Evolutionary conservation across 2,888 invertebrate genomes (phyloP).

Genomic region (Clivina fossor): DNA sequence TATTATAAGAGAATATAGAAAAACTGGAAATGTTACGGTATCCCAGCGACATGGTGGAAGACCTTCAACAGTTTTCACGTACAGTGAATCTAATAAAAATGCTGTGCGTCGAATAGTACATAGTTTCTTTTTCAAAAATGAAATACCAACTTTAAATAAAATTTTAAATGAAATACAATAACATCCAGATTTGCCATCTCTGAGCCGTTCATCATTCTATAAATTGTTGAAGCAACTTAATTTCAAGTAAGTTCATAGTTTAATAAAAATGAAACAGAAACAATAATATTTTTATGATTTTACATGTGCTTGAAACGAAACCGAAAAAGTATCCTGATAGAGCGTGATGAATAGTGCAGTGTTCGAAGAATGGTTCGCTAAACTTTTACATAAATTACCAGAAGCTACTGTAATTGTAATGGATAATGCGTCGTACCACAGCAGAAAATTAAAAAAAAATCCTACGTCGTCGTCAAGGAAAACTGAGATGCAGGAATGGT

Average conservation of each 20-base stretch:
- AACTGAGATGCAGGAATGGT: slow-evolving; percentile 9
- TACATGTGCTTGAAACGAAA: too few relatives aligned
- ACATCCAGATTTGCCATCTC: neutral
- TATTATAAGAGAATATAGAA: neutral
- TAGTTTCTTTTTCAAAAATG: neutral
- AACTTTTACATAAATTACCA: slow-evolving; percentile 11
- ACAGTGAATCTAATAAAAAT: slow-evolving; percentile 1
- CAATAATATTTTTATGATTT: too few relatives aligned
- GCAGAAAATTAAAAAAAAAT: neutral
- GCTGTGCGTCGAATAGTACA: neutral
- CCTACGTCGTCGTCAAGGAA: slow-evolving; percentile 5
- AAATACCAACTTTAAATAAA: neutral
- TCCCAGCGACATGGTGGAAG: neutral
- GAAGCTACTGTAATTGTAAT: slow-evolving; percentile 16
- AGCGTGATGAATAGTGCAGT: slow-evolving; percentile 10
- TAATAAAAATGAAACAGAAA: too few relatives aligned
- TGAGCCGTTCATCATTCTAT: slow-evolving; percentile 1
- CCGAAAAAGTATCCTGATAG: too few relatives aligned
- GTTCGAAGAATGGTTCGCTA: slow-evolving; percentile 18
- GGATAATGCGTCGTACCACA: slow-evolving; percentile 24
- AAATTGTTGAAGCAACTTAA: neutral
- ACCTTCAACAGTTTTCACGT: neutral
- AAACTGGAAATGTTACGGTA: neutral
- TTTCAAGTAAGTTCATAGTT: neutral
- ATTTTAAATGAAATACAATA: neutral